Evolutionary conservation across 1,140 invertebrate genomes (phyloP).

Genomic region (Drosophila novamexicana): DNA sequence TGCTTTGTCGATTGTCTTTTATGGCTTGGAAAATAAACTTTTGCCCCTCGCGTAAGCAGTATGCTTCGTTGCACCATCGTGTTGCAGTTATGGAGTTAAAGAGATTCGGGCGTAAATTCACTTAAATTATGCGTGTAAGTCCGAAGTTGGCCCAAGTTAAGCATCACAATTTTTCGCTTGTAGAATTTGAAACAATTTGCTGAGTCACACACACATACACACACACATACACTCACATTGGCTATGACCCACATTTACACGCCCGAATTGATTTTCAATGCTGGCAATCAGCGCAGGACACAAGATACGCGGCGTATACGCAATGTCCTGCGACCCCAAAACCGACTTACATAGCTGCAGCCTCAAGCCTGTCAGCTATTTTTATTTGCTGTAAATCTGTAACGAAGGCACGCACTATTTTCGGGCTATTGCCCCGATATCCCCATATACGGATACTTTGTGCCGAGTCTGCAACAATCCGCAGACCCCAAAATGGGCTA

Average conservation of each 20-base stretch:
- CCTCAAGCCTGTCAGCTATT: slow-evolving; percentile 20
- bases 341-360: slow-evolving; percentile 11
- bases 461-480: slow-evolving; percentile 70
- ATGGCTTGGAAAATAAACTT: slow-evolving; percentile 83
- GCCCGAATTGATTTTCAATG: slow-evolving; percentile 80
- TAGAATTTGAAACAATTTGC: slow-evolving; percentile 63
- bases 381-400: slow-evolving; percentile 75
- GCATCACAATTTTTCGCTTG: background rate
- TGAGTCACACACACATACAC: slow-evolving; percentile 55
- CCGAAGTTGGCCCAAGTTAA: slow-evolving; percentile 22
- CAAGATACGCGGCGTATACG: slow-evolving; percentile 69
- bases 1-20: slow-evolving; percentile 78
- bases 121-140: slow-evolving; percentile 77
- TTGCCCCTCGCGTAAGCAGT: slow-evolving; percentile 43
- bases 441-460: slow-evolving; percentile 43
- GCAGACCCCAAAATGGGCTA: slow-evolving; percentile 7
- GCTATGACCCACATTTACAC: slow-evolving; percentile 76
- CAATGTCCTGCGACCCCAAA: slow-evolving; percentile 48
- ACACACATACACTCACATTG: background rate
- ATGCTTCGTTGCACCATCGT: slow-evolving; percentile 61
- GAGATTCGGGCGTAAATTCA: slow-evolving; percentile 76
- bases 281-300: slow-evolving; percentile 73
- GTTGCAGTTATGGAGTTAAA: slow-evolving; percentile 47
- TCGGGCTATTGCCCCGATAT: slow-evolving; percentile 19
- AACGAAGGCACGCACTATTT: slow-evolving; percentile 79